Evolutionary conservation across 2,797 vertebrate species (phyloP).

Genomic region (Acrossocheilus fasciatus): DNA sequence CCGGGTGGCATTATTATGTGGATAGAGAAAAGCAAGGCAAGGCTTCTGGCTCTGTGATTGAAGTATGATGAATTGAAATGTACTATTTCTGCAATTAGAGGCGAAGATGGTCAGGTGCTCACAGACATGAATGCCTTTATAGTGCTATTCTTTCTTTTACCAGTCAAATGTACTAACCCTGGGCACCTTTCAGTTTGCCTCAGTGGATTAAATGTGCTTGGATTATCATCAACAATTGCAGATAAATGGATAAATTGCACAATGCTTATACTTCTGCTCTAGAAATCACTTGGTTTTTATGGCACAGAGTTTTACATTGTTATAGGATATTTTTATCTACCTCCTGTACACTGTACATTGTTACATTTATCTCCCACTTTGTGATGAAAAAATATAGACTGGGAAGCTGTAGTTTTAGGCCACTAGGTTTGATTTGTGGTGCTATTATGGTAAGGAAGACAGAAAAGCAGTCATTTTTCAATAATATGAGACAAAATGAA

Average conservation of each 20-base stretch:
- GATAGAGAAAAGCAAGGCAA: conserved; percentile 24
- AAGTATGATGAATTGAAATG: conserved; percentile 17
- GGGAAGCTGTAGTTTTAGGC: background rate
- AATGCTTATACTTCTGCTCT: too few relatives aligned
- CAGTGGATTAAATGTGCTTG: background rate
- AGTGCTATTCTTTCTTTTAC: background rate
- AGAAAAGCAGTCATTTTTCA: background rate
- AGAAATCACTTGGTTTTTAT: background rate
- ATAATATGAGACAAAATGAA: background rate
- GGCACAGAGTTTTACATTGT: background rate
- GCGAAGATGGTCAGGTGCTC: background rate
- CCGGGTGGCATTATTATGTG: conserved; percentile 18
- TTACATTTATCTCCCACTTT: background rate
- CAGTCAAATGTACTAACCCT: background rate
- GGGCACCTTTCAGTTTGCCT: background rate
- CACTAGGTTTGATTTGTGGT: background rate
- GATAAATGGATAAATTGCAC: background rate
- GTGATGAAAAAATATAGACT: conserved; percentile 13
- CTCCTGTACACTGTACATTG: background rate
- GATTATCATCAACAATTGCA: background rate
- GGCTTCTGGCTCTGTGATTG: background rate
- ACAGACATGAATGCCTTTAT: background rate
- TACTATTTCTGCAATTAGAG: conserved; percentile 12
- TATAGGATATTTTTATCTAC: background rate
- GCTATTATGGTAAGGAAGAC: background rate